Base-by-base conservation (phyloP, 2,888 invertebrate species). In the Phyto melanocephala region DNA sequence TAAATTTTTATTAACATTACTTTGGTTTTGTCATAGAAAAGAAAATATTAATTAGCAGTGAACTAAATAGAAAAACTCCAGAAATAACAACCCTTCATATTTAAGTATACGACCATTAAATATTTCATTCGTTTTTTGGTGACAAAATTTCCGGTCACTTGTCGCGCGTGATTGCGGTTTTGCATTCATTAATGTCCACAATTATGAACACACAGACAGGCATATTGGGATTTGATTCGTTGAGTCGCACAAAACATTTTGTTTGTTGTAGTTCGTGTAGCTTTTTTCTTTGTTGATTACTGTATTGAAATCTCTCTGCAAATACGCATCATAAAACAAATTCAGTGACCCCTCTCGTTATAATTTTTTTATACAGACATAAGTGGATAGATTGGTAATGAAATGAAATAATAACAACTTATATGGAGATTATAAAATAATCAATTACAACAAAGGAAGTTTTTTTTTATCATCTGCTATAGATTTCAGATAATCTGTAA, bases 121-220 rank as follows among this genome's bases (percentile, higher is more conserved):
- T 63, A 47, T 68, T 65, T 75, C 54, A 75, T 65, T 65, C 45
- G 63, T n/a, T 22, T 54, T 75, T 79, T 79, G 79, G 82, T 82
- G 82, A 82, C 82, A 82, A 82, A 82, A 82, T 79, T 82, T 82
- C 82, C 82, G 82, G 82, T 82, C 82, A 82, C 75, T 82, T 79
- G 82, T 72, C 82, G 82, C 79, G 79, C 82, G 82, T 82, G 82
- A 82, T 82, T 82, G 82, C 75, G 82, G 82, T 72, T 82, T 82
- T 72, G 75, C 79, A 72, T 76, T 79, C 33, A 63, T 78, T 78
- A 74, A 52, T 67, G 58, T 20, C 20, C 8, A 72, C 37, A 67
- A 63, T 24, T 42, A 22, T 40, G 50, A 67, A 47, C 63, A 65
- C 15, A 37, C 15, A 28, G n/a, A n/a, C 33, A 74, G 42, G 42